Conservation (phyloP, 2,113 vertebrate genomes). For the Noturus placidus region DNA sequence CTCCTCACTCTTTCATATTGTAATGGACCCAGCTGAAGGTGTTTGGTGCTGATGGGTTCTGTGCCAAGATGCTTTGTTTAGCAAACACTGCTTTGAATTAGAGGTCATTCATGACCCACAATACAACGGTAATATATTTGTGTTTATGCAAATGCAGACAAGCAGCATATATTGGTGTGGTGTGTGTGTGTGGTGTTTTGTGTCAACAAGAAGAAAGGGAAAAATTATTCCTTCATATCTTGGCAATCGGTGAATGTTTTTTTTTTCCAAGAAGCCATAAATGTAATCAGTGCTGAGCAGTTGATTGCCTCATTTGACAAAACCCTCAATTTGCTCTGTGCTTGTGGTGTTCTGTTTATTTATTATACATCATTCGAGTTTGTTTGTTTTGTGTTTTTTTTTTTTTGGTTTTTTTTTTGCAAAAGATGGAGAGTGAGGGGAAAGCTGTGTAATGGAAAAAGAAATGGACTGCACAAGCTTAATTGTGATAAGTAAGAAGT, state of each 20-base stretch:
- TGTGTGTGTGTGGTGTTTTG: background rate
- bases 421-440: too few species aligned
- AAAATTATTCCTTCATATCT: background rate
- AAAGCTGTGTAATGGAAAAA: conserved; percentile 1
- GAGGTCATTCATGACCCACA: conserved; percentile 27
- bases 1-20: conserved; percentile 27
- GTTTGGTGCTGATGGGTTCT: conserved; percentile 2
- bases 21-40: conserved; percentile 28
- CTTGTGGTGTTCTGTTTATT: conserved; percentile 12
- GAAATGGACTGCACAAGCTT: background rate
- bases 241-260: background rate
- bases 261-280: conserved; percentile 28
- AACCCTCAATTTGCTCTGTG: background rate
- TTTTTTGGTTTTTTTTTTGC: background rate
- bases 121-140: conserved; percentile 37
- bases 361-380: conserved; percentile 1
- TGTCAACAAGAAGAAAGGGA: background rate
- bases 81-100: conserved; percentile 10
- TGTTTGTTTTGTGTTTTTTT: background rate
- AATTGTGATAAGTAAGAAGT: background rate
- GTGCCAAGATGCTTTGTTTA: conserved; percentile 17
- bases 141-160: conserved; percentile 39
- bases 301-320: conserved; percentile 34
- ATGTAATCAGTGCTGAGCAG: conserved; percentile 35
- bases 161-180: background rate